Evolutionary conservation across 2,888 invertebrate genomes (phyloP).

Genomic region (Tribolium freemani): DNA sequence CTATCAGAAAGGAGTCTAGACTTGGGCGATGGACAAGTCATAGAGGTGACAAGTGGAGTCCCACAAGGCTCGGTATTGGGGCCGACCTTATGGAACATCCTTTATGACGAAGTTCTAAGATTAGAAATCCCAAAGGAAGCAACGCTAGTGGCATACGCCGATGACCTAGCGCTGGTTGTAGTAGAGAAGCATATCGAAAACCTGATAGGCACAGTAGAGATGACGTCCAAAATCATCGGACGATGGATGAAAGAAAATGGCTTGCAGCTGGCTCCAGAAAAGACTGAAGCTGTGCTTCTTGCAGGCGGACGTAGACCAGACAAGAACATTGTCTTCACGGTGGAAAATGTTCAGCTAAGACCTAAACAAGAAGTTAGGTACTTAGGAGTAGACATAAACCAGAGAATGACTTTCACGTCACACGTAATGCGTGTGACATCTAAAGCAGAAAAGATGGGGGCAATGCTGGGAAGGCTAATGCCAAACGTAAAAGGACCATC

Average conservation of each 20-base stretch:
- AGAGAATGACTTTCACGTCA: not conserved
- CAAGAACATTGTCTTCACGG: not conserved
- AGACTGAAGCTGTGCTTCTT: not conserved
- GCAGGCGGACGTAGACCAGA: not conserved
- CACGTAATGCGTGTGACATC: too few relatives aligned
- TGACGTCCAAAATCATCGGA: not conserved
- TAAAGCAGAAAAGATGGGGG: too few relatives aligned
- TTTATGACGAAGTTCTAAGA: too few relatives aligned
- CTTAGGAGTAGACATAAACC: not conserved
- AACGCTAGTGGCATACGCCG: too few relatives aligned
- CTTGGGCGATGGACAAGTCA: too few relatives aligned
- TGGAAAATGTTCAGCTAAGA: not conserved
- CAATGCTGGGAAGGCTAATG: too few relatives aligned
- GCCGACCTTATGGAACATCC: too few relatives aligned
- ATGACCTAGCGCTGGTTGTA: too few relatives aligned
- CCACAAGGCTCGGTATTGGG: too few relatives aligned
- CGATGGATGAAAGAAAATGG: not conserved
- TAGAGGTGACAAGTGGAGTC: too few relatives aligned
- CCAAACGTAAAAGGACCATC: conserved; percentile 30
- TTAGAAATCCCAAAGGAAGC: too few relatives aligned
- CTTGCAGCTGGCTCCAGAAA: not conserved
- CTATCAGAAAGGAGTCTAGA: too few relatives aligned
- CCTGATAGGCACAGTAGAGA: not conserved
- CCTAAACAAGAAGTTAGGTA: not conserved
- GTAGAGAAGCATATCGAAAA: not conserved